Evolutionary conservation across 2,113 vertebrate species (phyloP), one percentile per base, ranked within the genome.

Genomic region (Miniopterus natalensis): DNA sequence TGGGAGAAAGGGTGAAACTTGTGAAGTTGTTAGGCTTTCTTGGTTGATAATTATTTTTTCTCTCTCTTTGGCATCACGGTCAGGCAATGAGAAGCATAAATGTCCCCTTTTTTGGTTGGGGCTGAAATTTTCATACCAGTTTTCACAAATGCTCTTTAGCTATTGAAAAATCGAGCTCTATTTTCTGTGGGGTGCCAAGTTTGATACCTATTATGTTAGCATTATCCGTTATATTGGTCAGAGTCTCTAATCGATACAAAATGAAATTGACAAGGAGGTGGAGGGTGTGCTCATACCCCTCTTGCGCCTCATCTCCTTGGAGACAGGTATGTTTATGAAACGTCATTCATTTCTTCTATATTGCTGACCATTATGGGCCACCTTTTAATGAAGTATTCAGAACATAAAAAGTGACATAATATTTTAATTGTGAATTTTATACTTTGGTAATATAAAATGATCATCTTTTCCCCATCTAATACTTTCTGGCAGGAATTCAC

Each of bases 1-100:
- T 92, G 74, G 59, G 74, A 90, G 57, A 95, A 88, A 77, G 55
- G 42, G 21, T 61, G 47, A 89, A 66, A 21, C 51, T 74, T 87
- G 81, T 59, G 51, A 92, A 55, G 40, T 78, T 63, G 45, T 73
- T 80, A 80, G n/a, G 73, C 14, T 79, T 59, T 81, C 21, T 81
- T 78, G 36, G 15, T 90, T 75, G 55, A 27, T 49, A 68, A 73
- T 65, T 42, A 14, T 79, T 84, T 88, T 63, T 57, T 42, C 25
- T 55, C 12, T 88, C 15, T 88, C 92, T 79, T 68, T 89, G 80
- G 31, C 59, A 63, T 23, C 65, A 8, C 42, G 18, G n/a, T 65
- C 15, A 29, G 49, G 23, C 49, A 68, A 1, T 47, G 49, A 92
- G 55, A 85, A 89, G 42, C 78, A 71, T 42, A 55, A 73, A 7